Evolutionary conservation across 2,797 vertebrate species (phyloP), one percentile per base, ranked within the genome.

Genomic region (Dromococcyx pavoninus): DNA sequence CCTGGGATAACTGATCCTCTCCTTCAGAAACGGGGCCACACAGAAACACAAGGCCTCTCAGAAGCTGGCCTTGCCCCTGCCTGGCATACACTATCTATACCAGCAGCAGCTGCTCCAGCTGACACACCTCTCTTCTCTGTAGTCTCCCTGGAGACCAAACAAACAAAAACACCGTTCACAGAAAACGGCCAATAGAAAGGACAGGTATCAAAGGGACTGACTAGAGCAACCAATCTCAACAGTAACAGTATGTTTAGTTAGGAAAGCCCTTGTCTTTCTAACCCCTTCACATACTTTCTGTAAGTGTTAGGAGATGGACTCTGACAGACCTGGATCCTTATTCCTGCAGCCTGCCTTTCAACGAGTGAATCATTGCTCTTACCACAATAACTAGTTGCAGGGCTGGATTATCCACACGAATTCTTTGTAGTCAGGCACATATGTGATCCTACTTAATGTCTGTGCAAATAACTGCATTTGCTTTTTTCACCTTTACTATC

Each of bases 261-360:
- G 61, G 43, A 88, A 84, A 91, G 53, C 48, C 35, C 48, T 84
- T 41, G 43, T 17, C 83, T 90, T 86, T 87, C 67, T 65, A 37
- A 14, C 10, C 28, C 16, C 35, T 53, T 78, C 62, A 81, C 56
- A 48, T 81, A 62, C 39, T 88, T 88, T 81, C 71, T 81, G 0
- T 25, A 61, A 69, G 58, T 44, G 70, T 88, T 27, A 64, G 54
- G 28, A 72, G 86, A 94, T 4, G 11, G 86, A 46, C 23, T 14
- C 61, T 84, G 93, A 64, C 37, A 69, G 23, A 58, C 22, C 74
- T 86, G 90, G 76, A 86, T 94, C 46, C 73, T 58, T 35, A 7
- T 15, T 80, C 41, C 50, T 37, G 17, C 70, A 69, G 30, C 73
- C 91, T 62, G 66, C n/a, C 43, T 72, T 61, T 48, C 86, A 77